Percentiles rank a stretch among this genome's conserved stretches.
These are phyloP conservation scores for Forpus xanthops DNA, from an alignment of 2,797 vertebrate species.

Conservation along the genomic window DNA sequence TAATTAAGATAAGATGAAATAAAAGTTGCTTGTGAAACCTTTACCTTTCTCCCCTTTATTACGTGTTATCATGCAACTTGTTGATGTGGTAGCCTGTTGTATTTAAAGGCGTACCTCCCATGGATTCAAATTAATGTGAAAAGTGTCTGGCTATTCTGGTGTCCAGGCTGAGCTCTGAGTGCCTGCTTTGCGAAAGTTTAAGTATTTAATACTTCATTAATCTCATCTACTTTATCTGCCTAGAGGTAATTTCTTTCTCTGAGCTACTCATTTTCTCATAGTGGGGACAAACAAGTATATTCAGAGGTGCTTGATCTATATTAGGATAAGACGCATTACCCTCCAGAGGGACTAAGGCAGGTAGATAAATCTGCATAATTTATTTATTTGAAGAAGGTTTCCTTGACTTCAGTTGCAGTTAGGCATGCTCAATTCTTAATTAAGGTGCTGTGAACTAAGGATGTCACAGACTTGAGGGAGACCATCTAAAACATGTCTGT, in stretches of 20 bases:
- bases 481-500: too few relatives aligned
- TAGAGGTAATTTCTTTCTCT: neutral
- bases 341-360: neutral
- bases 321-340: neutral
- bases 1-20: neutral
- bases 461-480: neutral
- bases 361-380: neutral
- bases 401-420: neutral
- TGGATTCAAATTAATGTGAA: neutral
- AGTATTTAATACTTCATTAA: neutral
- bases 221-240: neutral
- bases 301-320: neutral
- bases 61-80: neutral
- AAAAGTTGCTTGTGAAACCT: neutral
- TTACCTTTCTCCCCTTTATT: conserved; percentile 19
- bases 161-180: neutral
- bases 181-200: neutral
- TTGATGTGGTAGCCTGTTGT: neutral
- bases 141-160: neutral
- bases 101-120: neutral
- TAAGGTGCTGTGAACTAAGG: neutral
- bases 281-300: neutral
- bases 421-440: neutral
- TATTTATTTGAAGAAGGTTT: neutral
- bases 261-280: neutral